Base-by-base conservation (phyloP, 2,797 vertebrate genomes). In the Hyperoplus lanceolatus region DNA sequence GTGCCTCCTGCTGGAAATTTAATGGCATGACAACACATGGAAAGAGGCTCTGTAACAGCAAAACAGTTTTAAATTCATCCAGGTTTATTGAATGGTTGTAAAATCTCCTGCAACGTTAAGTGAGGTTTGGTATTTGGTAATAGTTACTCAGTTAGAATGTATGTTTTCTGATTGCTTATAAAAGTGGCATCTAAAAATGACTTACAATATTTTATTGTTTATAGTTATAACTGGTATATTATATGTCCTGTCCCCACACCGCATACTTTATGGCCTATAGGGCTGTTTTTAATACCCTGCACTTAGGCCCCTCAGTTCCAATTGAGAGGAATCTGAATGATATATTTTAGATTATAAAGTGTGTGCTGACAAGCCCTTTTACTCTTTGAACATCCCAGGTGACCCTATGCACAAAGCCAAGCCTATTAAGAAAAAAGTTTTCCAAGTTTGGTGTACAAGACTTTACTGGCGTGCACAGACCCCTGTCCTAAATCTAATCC, bases 1-100 rank as follows among this genome's bases (percentile, higher is more conserved):
- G 63, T 83, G 87, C 90, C 93, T 81, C 86, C 93, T 94, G 80
- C 89, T 94, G 93, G 93, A 87, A 4, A 67, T 67, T 2, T 15
- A 15, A 8, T 48, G 76, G 75, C 68, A 91, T 55, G 64, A 61
- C 93, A 87, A 38, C 68, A 67, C 70, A 76, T 48, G 14, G 38
- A 38, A 63, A 58, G 38, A 41, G 8, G 9, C 42, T 56, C 8
- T 2, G 41, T 8, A 36, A 51, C 10, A 71, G 43, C 43, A 54
- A 6, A 15, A 36, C 16, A 5, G 5, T 29, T 69, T 29, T 7
- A 58, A 3, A 53, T 38, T 45, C 21, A 62, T 70, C 4, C 29
- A 60, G 58, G 3, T 68, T 65, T 14, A 64, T 1, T 53, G 11
- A 21, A 45, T n/a, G 29, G 5, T 48, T 45, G 62, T 59, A 21